Conservation (phyloP, 2,113 vertebrate genomes). For the Pygoscelis adeliae region DNA sequence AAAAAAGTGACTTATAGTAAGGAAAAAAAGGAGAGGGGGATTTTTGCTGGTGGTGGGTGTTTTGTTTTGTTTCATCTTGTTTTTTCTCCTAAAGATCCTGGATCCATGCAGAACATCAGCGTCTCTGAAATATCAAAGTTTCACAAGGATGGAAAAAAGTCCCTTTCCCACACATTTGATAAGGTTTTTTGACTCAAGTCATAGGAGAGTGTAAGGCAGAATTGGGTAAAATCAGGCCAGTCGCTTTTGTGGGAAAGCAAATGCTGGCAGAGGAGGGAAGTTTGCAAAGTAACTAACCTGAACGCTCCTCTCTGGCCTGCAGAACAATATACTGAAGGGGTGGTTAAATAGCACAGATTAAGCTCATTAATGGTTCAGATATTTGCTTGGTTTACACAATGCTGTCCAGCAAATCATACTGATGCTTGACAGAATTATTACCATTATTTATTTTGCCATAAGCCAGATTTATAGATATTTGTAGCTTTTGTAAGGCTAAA, state of each 20-base stretch:
- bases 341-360: constrained; percentile 48
- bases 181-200: not conserved
- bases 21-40: not conserved
- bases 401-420: constrained; percentile 60
- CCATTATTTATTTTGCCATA: constrained; percentile 74
- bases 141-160: not conserved
- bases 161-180: not conserved
- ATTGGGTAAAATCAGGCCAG: not conserved
- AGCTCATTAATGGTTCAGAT: constrained; percentile 54
- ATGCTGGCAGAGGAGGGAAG: not conserved
- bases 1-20: not conserved
- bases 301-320: not conserved
- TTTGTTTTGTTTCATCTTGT: not conserved
- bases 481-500: constrained; percentile 68
- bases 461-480: constrained; percentile 74
- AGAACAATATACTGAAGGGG: constrained; percentile 31
- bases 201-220: not conserved
- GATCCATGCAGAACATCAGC: not conserved
- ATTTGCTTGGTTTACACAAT: constrained; percentile 61
- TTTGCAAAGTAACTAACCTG: not conserved
- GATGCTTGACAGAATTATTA: constrained; percentile 71
- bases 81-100: not conserved
- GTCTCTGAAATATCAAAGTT: not conserved
- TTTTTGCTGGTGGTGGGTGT: not conserved
- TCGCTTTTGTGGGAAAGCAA: not conserved